phyloP scores from a whole-genome alignment of 1,140 invertebrate genomes.

The Eriosoma lanigerum region DNA sequence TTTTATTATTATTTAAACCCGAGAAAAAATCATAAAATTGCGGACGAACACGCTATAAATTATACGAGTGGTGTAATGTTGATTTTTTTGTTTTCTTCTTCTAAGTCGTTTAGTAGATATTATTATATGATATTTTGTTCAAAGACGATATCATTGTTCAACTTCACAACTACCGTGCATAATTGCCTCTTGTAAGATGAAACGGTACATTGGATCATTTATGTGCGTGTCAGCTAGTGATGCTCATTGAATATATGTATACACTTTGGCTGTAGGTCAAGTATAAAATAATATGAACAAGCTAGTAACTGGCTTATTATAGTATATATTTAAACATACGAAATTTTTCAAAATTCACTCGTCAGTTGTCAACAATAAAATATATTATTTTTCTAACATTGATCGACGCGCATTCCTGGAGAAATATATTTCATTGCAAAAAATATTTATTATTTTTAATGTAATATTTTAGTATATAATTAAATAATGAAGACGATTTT shows the following conservation, averaged over 20 bases:
- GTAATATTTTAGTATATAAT: no score
- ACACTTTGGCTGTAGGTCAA: not conserved
- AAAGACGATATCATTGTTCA: constrained; percentile 10
- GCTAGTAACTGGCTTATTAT: no score
- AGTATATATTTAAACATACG: no score
- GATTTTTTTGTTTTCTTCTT: not conserved
- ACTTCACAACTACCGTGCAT: not conserved
- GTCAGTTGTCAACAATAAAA: no score
- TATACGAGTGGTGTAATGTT: not conserved
- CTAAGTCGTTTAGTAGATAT: not conserved
- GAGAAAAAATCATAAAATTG: not conserved
- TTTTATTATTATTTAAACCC: not conserved
- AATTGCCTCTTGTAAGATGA: constrained; percentile 23
- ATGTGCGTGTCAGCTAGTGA: no score
- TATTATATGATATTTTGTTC: not conserved
- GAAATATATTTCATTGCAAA: no score
- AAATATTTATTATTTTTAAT: no score
- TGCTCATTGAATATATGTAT: not conserved
- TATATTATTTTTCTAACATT: no score
- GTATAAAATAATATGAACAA: not conserved
- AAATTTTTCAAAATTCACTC: no score
- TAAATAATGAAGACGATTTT: no score
- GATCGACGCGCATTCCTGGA: no score
- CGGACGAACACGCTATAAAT: constrained; percentile 8
- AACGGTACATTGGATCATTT: not conserved